Conservation (phyloP, 2,888 invertebrate species). For the Hydriomena furcata region DNA sequence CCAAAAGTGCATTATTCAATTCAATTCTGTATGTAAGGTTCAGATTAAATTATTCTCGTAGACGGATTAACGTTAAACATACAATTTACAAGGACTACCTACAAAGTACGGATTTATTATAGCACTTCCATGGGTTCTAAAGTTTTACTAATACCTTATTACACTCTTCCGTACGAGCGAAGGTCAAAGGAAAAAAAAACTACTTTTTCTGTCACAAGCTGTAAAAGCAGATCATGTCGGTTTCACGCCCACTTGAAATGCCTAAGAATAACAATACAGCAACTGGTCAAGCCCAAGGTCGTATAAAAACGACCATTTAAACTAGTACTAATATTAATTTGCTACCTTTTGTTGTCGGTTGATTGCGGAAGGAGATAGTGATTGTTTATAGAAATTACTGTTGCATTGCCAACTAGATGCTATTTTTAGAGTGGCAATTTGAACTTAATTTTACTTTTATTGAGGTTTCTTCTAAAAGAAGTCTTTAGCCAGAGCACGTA, state of each 20-base stretch:
- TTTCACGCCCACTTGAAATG: constrained; percentile 4
- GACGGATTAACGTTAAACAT: too few species aligned
- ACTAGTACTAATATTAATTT: constrained; percentile 11
- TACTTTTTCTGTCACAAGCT: neutral
- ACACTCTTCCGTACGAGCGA: neutral
- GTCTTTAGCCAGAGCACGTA: constrained; percentile 4
- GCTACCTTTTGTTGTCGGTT: constrained; percentile 16
- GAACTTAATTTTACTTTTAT: neutral
- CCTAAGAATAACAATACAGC: constrained; percentile 3
- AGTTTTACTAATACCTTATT: too few species aligned
- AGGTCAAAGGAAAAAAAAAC: neutral
- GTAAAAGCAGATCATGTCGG: constrained; percentile 1
- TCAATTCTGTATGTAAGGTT: too few species aligned
- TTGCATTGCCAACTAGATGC: constrained; percentile 32
- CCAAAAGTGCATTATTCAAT: too few species aligned
- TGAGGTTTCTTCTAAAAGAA: constrained; percentile 6
- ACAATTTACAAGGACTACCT: too few species aligned
- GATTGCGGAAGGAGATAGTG: constrained; percentile 13
- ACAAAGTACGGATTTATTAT: too few species aligned
- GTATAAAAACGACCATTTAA: constrained; percentile 8
- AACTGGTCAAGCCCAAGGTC: constrained; percentile 17
- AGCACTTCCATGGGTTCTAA: too few species aligned
- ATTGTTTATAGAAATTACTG: constrained; percentile 22
- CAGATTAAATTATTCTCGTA: too few species aligned
- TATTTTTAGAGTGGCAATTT: constrained; percentile 8